phyloP scores from a whole-genome alignment of 2,797 vertebrate genomes.

The Micrastur ruficollis region DNA sequence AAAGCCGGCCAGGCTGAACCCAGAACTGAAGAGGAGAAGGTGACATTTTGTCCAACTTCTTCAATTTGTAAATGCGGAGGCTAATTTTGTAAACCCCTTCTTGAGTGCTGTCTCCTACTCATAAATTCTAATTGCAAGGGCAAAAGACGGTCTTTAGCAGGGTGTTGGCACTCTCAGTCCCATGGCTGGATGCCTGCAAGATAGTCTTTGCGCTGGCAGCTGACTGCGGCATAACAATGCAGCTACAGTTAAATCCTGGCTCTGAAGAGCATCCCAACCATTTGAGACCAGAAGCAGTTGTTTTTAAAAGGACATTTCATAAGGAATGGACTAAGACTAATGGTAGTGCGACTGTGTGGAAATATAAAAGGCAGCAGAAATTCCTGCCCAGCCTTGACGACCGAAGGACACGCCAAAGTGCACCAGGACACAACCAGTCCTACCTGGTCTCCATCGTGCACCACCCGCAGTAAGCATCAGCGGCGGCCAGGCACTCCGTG shows the following conservation, averaged over 20 bases:
- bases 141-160: not conserved
- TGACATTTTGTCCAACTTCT: not conserved
- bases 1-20: not conserved
- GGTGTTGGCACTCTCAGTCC: not conserved
- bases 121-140: not conserved
- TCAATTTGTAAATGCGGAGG: not conserved
- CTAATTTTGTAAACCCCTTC: not conserved
- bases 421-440: not conserved
- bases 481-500: conserved; percentile 84
- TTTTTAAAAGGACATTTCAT: not conserved
- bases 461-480: conserved; percentile 94
- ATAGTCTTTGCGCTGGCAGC: not conserved
- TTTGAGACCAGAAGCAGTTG: not conserved
- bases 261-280: not conserved
- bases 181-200: not conserved
- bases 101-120: not conserved
- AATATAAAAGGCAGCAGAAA: not conserved
- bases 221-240: not conserved
- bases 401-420: accelerated
- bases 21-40: not conserved
- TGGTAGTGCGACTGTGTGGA: not conserved
- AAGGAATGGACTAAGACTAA: not conserved
- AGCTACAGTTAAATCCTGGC: not conserved
- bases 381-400: not conserved
- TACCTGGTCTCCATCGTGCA: conserved; percentile 94